Base-by-base conservation (phyloP, 2,888 invertebrate species). In the Cyaniris semiargus region DNA sequence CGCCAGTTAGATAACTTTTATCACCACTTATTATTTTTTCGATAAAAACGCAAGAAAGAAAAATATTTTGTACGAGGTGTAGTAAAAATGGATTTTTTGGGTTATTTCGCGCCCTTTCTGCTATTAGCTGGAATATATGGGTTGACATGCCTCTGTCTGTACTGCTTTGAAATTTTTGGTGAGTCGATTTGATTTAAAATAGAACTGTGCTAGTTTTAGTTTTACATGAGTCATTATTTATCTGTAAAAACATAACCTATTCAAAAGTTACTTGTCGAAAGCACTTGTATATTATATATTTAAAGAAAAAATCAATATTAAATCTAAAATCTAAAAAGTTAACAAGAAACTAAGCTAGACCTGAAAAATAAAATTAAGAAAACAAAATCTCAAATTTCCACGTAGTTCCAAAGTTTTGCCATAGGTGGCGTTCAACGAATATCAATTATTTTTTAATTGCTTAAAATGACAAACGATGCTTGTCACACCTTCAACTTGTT, bases 81-180 rank as follows among this genome's bases (percentile, higher is more conserved):
- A 3, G 3, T 15, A 15, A 56, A 60, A 75, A 84, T 85, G 84
- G 83, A 85, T 77, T 81, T 79, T 75, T 77, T 84, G 0, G 76
- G 82, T 76, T 66, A 85, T 0, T 82, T 85, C 13, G 76, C 83
- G 15, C 86, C 86, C 0, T 82, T 86, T 80, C 58, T 85, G 0
- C 78, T 85, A 44, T 76, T 86, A 10, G 78, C 85, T 7, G 70
- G 78, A 21, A 76, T 90, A 0, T 91, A 91, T 76, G 81, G 82
- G 0, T 0, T 87, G 0, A 87, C 88, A 0, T 92, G 91, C 78
- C 71, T 88, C 3, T 89, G 88, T 77, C 77, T 92, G 13, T 86
- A 88, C 79, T 90, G 88, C 83, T 89, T 85, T 79, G 84, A 86
- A 72, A 7, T 86, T 0, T 87, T 85, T 13, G 85, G 92, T 91